Base-by-base conservation (phyloP, 2,888 invertebrate species). In the Nemoura dubitans region DNA sequence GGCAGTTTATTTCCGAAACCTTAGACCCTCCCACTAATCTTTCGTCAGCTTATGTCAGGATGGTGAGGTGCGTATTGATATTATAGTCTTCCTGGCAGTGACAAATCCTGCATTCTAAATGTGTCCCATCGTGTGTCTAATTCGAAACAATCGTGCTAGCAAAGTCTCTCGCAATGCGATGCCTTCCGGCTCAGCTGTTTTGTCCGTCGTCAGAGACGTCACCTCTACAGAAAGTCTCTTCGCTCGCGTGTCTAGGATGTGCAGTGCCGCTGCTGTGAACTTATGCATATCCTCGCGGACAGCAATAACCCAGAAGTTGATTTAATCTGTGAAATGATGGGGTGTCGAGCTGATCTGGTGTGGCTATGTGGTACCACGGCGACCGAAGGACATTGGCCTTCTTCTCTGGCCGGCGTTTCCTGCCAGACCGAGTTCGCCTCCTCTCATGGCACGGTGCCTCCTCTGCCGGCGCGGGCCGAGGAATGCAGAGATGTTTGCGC, bases 361-460 rank as follows among this genome's bases (percentile, higher is more conserved):
- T 59, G 21, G 59, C 6, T 59, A 59, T 59, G 16, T 21, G 21
- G 16, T 10, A n/a, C n/a, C 59, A 59, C 21, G 25, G 26, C 76
- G 76, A 26, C 14, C 21, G n/a, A 5, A 59, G 78, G 78, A 78
- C 78, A 78, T 78, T 25, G 78, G 27, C 78, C 78, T 78, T 78
- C 10, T 27, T 78, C n/a, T 21, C 76, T 76, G 25, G 78, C 3
- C 16, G 27, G 78, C 78, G 78, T 78, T 78, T 26, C 28, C n/a
- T 28, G 28, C 36, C 10, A 10, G 36, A 3, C 36, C 36, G 36
- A 10, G 36, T 36, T 36, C 36, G 36, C 36, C 36, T 36, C 36
- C 36, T 36, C 36, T 36, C 36, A 36, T 36, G 36, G 10, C 10
- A 10, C n/a, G 78, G 28, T 26, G 78, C 78, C 78, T 27, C 28